phyloP scores from a whole-genome alignment of 2,888 invertebrate genomes.

The Congeria kusceri region DNA sequence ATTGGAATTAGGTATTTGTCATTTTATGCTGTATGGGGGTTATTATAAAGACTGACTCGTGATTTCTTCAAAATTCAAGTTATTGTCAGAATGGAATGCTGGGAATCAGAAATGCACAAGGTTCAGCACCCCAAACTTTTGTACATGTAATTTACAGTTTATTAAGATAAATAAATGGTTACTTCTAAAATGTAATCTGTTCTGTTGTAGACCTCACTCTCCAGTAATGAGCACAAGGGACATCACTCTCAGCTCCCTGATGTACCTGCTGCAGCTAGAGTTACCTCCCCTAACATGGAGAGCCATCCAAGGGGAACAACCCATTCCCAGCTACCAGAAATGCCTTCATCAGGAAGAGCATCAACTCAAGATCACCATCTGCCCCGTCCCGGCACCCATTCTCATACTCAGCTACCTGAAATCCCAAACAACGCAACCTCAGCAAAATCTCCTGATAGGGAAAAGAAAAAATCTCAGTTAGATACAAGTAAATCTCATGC shows the following conservation, averaged over 20 bases:
- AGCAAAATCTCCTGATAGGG: slow-evolving; percentile 1
- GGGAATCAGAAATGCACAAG: too few relatives aligned
- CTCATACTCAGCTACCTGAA: slow-evolving; percentile 48
- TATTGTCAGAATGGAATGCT: too few relatives aligned
- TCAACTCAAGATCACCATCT: slow-evolving; percentile 3
- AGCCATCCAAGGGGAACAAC: background rate
- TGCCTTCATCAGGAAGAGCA: slow-evolving; percentile 13
- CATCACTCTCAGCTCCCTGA: slow-evolving; percentile 36
- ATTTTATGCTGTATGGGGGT: too few relatives aligned
- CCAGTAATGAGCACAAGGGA: slow-evolving; percentile 8
- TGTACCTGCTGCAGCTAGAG: background rate
- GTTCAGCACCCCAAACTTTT: too few relatives aligned
- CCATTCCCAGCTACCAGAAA: slow-evolving; percentile 34
- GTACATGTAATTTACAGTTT: too few relatives aligned
- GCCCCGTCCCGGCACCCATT: slow-evolving; percentile 20
- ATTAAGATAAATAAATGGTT: too few relatives aligned
- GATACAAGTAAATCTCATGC: background rate
- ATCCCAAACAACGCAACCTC: slow-evolving; percentile 28
- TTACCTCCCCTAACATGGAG: background rate
- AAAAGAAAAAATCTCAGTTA: too few relatives aligned
- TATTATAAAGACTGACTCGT: too few relatives aligned
- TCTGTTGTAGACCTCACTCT: background rate
- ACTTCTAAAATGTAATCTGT: too few relatives aligned
- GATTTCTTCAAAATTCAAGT: too few relatives aligned
- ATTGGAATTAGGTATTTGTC: too few relatives aligned